These are phyloP conservation scores for Orchestes rusci DNA, from an alignment of 2,888 invertebrate species.

Conservation along the genomic window DNA sequence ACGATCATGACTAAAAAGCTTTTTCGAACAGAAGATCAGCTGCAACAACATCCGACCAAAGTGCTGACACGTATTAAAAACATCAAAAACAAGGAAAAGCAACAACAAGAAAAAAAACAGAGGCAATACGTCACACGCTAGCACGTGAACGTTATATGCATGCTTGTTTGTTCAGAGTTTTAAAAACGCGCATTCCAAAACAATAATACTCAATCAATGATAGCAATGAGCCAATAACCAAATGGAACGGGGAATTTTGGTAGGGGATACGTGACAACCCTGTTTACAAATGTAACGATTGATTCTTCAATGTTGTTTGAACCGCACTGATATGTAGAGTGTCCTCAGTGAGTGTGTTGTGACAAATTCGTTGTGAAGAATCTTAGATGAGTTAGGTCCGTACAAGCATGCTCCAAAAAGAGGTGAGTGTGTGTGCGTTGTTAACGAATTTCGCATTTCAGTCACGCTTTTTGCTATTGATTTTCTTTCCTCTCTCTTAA, in stretches of 20 bases:
- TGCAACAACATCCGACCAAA: conserved; percentile 20
- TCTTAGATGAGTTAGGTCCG: too few species aligned
- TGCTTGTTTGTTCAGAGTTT: conserved; percentile 44
- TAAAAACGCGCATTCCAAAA: conserved; percentile 48
- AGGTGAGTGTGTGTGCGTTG: conserved; percentile 19
- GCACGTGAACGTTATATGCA: conserved; percentile 32
- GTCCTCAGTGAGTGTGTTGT: conserved; percentile 16
- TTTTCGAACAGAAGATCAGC: conserved; percentile 15
- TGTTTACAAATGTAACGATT: conserved; percentile 49
- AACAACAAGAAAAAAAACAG: conserved; percentile 27
- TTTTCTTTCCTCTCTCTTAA: conserved; percentile 18
- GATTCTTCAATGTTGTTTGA: conserved; percentile 47
- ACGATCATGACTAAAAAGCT: conserved; percentile 10
- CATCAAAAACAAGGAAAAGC: conserved; percentile 18
- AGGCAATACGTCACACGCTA: conserved; percentile 31
- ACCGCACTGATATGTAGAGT: conserved; percentile 42
- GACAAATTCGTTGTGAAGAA: conserved; percentile 9
- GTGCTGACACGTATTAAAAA: conserved; percentile 15
- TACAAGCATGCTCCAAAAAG: conserved; percentile 24
- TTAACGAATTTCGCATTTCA: conserved; percentile 21
- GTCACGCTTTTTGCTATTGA: conserved; percentile 25
- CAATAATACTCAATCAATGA: conserved; percentile 49
- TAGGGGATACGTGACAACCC: conserved; percentile 44
- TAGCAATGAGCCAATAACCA: conserved; percentile 49
- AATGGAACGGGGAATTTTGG: conserved; percentile 38